Conservation (phyloP, 2,113 vertebrate genomes). For the Noturus placidus region DNA sequence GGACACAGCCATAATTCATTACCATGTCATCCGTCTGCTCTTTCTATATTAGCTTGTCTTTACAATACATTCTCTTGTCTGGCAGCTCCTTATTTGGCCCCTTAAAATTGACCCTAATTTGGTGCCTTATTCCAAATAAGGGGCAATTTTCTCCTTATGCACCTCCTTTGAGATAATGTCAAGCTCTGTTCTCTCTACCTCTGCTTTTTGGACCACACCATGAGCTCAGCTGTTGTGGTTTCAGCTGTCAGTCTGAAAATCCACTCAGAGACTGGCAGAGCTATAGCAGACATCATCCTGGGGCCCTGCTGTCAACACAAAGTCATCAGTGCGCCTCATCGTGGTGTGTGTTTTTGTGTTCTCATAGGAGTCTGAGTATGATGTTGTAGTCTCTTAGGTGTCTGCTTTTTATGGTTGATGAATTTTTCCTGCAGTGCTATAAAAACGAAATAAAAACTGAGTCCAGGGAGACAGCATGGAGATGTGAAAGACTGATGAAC, state of each 20-base stretch:
- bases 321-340: background rate
- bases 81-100: no score
- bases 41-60: background rate
- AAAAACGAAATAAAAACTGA: background rate
- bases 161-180: background rate
- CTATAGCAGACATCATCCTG: constrained; percentile 14
- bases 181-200: constrained; percentile 10
- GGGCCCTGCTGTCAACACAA: constrained; percentile 41
- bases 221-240: constrained; percentile 9
- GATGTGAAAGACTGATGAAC: background rate
- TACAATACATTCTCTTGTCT: background rate
- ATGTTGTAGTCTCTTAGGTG: constrained; percentile 5
- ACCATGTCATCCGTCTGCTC: background rate
- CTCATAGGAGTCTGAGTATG: constrained; percentile 9
- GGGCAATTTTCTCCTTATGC: no score
- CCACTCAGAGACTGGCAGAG: constrained; percentile 5
- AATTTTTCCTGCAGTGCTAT: background rate
- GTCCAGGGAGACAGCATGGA: background rate
- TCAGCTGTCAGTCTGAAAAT: constrained; percentile 2
- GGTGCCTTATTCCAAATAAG: constrained; percentile 4
- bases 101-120: no score
- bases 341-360: background rate
- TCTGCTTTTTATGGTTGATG: constrained; percentile 8
- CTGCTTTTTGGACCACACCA: background rate
- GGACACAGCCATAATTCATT: constrained; percentile 49